These are phyloP conservation scores for Cebus imitator DNA, from an alignment of 2,113 vertebrate genomes.

Conservation along the genomic window DNA sequence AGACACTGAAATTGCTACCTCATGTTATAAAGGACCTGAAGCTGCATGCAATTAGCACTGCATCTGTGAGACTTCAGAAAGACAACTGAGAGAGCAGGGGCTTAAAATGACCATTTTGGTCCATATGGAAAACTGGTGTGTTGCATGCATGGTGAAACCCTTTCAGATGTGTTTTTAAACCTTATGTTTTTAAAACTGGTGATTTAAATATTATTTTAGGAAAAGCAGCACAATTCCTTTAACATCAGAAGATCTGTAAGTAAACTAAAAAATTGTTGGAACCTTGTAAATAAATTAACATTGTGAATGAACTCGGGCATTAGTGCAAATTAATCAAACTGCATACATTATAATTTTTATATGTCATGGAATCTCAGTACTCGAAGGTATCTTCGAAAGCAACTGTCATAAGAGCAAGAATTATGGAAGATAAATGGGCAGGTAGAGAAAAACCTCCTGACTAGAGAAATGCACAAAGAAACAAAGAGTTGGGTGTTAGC, in stretches of 20 bases:
- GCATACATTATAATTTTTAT: constrained; percentile 51
- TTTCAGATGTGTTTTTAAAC: constrained; percentile 61
- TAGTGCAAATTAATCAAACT: constrained; percentile 48
- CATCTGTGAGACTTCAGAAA: constrained; percentile 55
- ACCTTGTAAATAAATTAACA: constrained; percentile 17
- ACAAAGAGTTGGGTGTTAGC: neutral
- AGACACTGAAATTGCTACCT: constrained; percentile 68
- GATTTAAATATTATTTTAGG: constrained; percentile 55
- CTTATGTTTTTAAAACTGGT: constrained; percentile 45
- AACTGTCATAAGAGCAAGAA: constrained; percentile 45
- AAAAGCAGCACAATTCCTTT: constrained; percentile 41
- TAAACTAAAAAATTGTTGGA: constrained; percentile 52
- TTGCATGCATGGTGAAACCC: constrained; percentile 36
- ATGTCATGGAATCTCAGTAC: constrained; percentile 38
- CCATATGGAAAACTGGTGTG: constrained; percentile 50
- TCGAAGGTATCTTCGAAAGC: constrained; percentile 35
- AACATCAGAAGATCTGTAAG: constrained; percentile 33
- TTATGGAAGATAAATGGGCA: constrained; percentile 30
- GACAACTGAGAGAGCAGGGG: constrained; percentile 37
- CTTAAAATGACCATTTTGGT: constrained; percentile 56
- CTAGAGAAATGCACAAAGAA: neutral
- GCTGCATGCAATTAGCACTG: constrained; percentile 78
- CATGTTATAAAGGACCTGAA: constrained; percentile 68
- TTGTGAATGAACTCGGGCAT: constrained; percentile 2
- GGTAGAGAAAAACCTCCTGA: neutral